phyloP scores from a whole-genome alignment of 2,888 invertebrate genomes.

The Netelia fuscicornis region DNA sequence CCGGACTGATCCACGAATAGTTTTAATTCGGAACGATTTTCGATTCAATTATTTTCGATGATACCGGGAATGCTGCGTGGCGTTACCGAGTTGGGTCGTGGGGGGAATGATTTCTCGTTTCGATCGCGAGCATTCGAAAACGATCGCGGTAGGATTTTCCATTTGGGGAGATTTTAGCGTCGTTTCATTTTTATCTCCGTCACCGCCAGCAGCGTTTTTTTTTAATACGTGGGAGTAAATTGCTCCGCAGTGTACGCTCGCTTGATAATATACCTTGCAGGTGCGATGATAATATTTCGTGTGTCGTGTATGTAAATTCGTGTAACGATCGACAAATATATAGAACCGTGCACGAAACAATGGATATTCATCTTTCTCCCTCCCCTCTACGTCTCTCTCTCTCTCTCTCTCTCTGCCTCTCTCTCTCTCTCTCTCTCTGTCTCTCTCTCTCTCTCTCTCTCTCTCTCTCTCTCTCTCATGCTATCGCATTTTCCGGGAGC shows the following conservation, averaged over 20 bases:
- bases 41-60: neutral
- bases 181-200: neutral
- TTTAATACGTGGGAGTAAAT: neutral
- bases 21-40: neutral
- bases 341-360: constrained; percentile 20
- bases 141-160: neutral
- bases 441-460: neutral
- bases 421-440: neutral
- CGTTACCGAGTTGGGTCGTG: neutral
- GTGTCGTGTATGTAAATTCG: constrained; percentile 46
- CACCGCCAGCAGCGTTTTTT: neutral
- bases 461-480: neutral
- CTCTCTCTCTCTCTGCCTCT: too few relatives aligned
- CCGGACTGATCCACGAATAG: neutral
- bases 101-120: neutral
- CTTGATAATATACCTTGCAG: constrained; percentile 9
- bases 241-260: constrained; percentile 13
- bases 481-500: neutral
- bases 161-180: neutral
- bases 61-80: neutral
- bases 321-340: constrained; percentile 59
- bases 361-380: constrained; percentile 29
- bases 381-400: neutral
- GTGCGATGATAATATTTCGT: constrained; percentile 21
- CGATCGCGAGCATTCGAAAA: neutral